Evolutionary conservation across 2,797 vertebrate genomes (phyloP), one percentile per base, ranked within the genome.

Genomic region (Buphagus erythrorhynchus): DNA sequence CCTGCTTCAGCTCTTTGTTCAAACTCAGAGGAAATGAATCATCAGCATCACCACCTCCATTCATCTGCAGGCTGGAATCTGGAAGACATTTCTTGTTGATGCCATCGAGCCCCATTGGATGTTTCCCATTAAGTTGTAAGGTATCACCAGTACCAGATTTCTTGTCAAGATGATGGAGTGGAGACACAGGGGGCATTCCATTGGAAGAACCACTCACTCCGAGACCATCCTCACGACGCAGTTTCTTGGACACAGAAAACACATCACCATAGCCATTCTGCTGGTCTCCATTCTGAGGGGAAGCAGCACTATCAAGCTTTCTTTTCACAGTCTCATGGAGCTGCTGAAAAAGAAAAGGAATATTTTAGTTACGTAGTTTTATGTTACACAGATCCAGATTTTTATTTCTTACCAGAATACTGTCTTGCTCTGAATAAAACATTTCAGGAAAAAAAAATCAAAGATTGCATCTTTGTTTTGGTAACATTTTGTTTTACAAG

Each of bases 261-360:
- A 98, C 96, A 26, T 99, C 99, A 4, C 97, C 95, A 8, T 98
- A 99, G 36, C 99, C 99, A 55, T 99, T 99, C 79, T 98, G 98
- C 76, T 98, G 99, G 49, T 99, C 99, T 40, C 99, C 98, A 20
- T 99, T 98, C 94, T 99, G 98, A 25, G 99, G 99, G 61, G 99
- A 99, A 83, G 98, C 81, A 9, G 98, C 97, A 10, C 96, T 99
- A 89, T 99, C 99, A 31, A 99, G 96, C 96, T 99, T 99, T 98
- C 99, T 98, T 98, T 99, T 99, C 95, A 99, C 99, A 1, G 99
- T 98, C 96, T 99, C 99, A 92, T 99, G 99, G 69, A 99, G 98
- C 98, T 99, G 98, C 98, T 95, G 97, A 35, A 95, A 97, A 83
- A 86, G 91, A 80, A 94, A 81, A 96, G 18, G 19, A 43, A 21